Percentiles rank a stretch among this genome's conserved stretches.
Conservation (phyloP, 2,888 invertebrate genomes). For the Ornithoptera priamus region DNA sequence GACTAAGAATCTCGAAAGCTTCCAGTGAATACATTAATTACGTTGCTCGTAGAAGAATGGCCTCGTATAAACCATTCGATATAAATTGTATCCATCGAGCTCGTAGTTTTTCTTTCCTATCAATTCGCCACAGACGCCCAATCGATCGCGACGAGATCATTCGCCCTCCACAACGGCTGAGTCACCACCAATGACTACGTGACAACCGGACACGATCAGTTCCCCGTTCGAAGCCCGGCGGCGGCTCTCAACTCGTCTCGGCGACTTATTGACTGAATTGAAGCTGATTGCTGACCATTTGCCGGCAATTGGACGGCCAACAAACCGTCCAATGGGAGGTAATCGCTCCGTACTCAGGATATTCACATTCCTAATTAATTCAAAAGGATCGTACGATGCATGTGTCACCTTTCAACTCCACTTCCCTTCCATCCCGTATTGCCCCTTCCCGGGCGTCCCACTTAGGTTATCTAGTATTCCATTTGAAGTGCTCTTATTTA, state of each 20-base stretch:
- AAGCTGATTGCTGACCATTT: conserved; percentile 72
- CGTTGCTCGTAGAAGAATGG: not conserved
- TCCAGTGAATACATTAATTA: not conserved
- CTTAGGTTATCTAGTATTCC: conserved; percentile 9
- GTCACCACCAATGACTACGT: conserved; percentile 12
- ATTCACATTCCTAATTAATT: conserved; percentile 70
- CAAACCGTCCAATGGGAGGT: conserved; percentile 48
- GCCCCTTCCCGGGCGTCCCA: not conserved
- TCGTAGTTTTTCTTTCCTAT: not conserved
- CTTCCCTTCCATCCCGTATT: conserved; percentile 22
- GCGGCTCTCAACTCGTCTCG: conserved; percentile 46
- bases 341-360: conserved; percentile 58
- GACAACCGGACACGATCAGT: conserved; percentile 37
- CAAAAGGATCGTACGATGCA: conserved; percentile 53
- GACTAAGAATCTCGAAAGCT: no score
- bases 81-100: not conserved
- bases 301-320: conserved; percentile 63
- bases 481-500: conserved; percentile 14
- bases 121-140: not conserved
- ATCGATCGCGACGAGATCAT: not conserved
- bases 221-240: conserved; percentile 19
- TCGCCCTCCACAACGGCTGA: conserved; percentile 5
- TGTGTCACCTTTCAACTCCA: conserved; percentile 37
- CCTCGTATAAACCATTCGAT: no score
- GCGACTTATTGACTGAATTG: conserved; percentile 72